A percentile compares a stretch with the other conserved stretches of the same genome.
phyloP scores from a whole-genome alignment of 1,140 invertebrate species.

The Agrilus planipennis region DNA sequence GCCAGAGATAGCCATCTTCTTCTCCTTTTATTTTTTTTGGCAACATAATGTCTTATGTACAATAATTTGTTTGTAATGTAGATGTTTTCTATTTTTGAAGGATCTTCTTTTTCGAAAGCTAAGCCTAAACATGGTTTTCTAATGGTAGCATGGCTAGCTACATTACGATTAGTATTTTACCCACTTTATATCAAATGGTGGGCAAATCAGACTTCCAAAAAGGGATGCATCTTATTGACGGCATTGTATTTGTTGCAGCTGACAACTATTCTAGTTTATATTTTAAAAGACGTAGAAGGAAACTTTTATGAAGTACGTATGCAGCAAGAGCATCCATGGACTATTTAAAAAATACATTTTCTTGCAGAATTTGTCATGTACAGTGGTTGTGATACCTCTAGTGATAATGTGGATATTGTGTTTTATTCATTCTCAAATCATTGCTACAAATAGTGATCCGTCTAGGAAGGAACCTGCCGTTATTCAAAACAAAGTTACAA shows the following conservation, averaged over 20 bases:
- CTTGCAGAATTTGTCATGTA: conserved; percentile 40
- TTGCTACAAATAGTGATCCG: conserved; percentile 53
- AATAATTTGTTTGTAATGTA: too few relatives aligned
- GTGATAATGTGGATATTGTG: conserved; percentile 70
- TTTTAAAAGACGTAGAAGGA: too few relatives aligned
- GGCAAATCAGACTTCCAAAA: conserved; percentile 70
- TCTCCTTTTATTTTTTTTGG: too few relatives aligned
- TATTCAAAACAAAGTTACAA: too few relatives aligned
- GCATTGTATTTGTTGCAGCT: conserved; percentile 21
- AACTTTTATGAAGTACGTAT: too few relatives aligned
- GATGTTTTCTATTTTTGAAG: too few relatives aligned
- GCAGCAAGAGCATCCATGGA: too few relatives aligned
- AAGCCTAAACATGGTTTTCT: conserved; percentile 81
- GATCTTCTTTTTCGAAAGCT: conserved; percentile 86
- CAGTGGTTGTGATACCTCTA: conserved; percentile 64
- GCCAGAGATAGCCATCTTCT: too few relatives aligned
- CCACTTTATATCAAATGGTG: conserved; percentile 79
- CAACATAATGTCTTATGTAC: too few relatives aligned
- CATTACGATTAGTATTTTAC: conserved; percentile 66
- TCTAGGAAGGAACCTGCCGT: too few relatives aligned
- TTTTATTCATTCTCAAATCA: conserved; percentile 84
- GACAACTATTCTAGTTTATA: conserved; percentile 47
- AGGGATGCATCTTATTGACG: conserved; percentile 51
- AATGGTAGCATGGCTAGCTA: conserved; percentile 66
- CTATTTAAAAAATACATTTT: too few relatives aligned